These are phyloP conservation scores for Drosophila watanabei DNA, from an alignment of 1,140 invertebrate genomes.

Conservation along the genomic window DNA sequence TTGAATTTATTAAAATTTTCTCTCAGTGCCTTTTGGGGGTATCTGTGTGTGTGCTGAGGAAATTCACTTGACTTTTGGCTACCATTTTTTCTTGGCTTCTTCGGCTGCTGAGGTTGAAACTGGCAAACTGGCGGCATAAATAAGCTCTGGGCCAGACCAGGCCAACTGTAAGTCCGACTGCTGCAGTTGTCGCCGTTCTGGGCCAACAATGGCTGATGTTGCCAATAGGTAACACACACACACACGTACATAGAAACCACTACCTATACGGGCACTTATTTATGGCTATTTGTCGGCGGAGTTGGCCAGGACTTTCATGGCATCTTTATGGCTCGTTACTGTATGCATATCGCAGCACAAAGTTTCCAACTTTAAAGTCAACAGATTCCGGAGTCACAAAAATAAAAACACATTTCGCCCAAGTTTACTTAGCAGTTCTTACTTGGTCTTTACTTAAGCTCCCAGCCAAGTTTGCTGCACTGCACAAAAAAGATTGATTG, in stretches of 20 bases:
- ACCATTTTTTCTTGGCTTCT: slow-evolving; percentile 58
- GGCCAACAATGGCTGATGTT: slow-evolving; percentile 50
- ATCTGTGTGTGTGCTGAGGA: slow-evolving; percentile 60
- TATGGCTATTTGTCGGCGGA: slow-evolving; percentile 77
- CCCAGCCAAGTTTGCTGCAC: slow-evolving; percentile 14
- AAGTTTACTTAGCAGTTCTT: slow-evolving; percentile 39
- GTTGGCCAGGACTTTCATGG: slow-evolving; percentile 61
- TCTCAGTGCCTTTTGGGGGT: slow-evolving; percentile 41
- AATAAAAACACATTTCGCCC: slow-evolving; percentile 31
- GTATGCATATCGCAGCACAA: slow-evolving; percentile 37
- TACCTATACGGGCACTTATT: slow-evolving; percentile 52
- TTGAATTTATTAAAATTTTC: not conserved
- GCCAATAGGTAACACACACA: slow-evolving; percentile 56
- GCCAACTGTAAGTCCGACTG: slow-evolving; percentile 36
- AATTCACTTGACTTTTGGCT: slow-evolving; percentile 83
- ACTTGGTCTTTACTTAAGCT: slow-evolving; percentile 23
- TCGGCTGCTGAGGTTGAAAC: slow-evolving; percentile 40
- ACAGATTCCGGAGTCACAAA: slow-evolving; percentile 33
- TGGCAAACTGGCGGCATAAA: slow-evolving; percentile 61
- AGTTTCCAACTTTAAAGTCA: slow-evolving; percentile 52
- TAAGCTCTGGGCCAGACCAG: slow-evolving; percentile 56
- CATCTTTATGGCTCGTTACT: slow-evolving; percentile 47
- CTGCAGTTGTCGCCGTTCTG: slow-evolving; percentile 76
- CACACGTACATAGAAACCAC: not conserved
- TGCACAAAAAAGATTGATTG: slow-evolving; percentile 12